phyloP scores from a whole-genome alignment of 2,113 vertebrate genomes.

The Clarias magur region DNA sequence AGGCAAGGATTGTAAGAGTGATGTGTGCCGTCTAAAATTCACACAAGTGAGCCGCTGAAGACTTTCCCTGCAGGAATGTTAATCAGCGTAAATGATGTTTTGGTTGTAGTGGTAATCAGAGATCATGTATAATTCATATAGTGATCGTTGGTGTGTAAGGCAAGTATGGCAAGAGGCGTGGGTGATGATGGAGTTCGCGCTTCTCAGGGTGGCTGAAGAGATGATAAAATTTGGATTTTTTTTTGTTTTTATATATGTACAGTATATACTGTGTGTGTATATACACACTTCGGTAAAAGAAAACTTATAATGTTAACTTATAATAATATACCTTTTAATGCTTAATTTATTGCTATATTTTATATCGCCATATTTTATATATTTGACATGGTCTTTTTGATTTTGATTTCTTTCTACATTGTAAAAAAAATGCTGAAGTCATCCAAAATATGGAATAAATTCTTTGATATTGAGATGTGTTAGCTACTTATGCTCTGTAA shows the following conservation, averaged over 20 bases:
- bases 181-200: conserved; percentile 40
- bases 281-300: too few relatives aligned
- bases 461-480: too few relatives aligned
- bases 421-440: too few relatives aligned
- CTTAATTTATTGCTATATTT: too few relatives aligned
- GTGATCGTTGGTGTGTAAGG: conserved; percentile 32
- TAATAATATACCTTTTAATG: too few relatives aligned
- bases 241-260: neutral
- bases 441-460: too few relatives aligned
- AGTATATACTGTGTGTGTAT: too few relatives aligned
- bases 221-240: neutral
- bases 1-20: conserved; percentile 27
- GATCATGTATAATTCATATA: conserved; percentile 53
- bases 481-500: too few relatives aligned
- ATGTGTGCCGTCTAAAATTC: conserved; percentile 45
- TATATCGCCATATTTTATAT: too few relatives aligned
- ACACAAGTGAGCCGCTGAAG: conserved; percentile 37
- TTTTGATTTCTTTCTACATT: too few relatives aligned
- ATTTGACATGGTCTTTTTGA: too few relatives aligned
- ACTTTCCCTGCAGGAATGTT: conserved; percentile 41
- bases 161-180: conserved; percentile 26
- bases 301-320: too few relatives aligned
- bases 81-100: conserved; percentile 43
- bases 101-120: conserved; percentile 46
- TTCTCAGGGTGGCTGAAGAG: neutral